phyloP scores from a whole-genome alignment of 2,888 invertebrate genomes.

The Acrobasis repandana region DNA sequence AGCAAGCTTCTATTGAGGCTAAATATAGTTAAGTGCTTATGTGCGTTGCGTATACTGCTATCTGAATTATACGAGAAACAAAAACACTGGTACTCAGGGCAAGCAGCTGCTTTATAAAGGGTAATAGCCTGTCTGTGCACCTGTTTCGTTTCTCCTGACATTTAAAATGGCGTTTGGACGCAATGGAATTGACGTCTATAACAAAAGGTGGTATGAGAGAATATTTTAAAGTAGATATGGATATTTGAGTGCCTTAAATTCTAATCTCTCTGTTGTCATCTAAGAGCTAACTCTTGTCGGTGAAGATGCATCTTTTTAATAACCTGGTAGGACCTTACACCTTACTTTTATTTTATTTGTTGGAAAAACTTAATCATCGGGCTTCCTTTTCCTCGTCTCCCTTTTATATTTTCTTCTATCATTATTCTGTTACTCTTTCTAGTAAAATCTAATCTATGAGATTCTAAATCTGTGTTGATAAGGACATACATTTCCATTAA shows the following conservation, averaged over 20 bases:
- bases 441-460: background rate
- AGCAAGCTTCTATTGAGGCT: constrained; percentile 26
- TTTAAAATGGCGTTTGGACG: constrained; percentile 39
- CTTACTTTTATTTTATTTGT: too few relatives aligned
- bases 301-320: too few relatives aligned
- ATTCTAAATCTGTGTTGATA: background rate
- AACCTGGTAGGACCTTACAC: too few relatives aligned
- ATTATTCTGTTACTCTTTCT: too few relatives aligned
- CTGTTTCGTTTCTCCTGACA: constrained; percentile 45
- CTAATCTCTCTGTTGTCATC: too few relatives aligned
- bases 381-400: too few relatives aligned
- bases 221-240: background rate
- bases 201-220: background rate
- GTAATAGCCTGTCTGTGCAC: constrained; percentile 44
- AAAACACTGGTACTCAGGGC: constrained; percentile 42
- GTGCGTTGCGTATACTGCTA: background rate
- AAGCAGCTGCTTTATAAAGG: constrained; percentile 50
- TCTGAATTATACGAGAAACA: constrained; percentile 20
- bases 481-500: background rate
- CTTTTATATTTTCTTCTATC: too few relatives aligned
- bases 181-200: constrained; percentile 16
- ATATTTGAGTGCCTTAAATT: background rate
- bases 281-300: too few relatives aligned
- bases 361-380: too few relatives aligned
- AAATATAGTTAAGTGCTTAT: constrained; percentile 7